Evolutionary conservation across 2,113 vertebrate genomes (phyloP), one percentile per base, ranked within the genome.

Genomic region (Oceanites oceanicus): DNA sequence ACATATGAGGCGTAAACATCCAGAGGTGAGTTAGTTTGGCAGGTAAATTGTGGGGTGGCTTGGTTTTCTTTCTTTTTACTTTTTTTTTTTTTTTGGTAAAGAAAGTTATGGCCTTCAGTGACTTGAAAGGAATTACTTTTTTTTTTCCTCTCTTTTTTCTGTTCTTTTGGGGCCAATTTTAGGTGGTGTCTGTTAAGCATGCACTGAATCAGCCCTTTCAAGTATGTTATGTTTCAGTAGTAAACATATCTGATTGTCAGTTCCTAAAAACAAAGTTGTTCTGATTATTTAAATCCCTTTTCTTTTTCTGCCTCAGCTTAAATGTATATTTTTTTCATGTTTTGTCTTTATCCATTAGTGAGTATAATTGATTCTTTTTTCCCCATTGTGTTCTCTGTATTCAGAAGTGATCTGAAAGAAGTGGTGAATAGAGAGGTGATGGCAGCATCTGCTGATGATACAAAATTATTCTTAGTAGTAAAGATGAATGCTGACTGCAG

Each of bases 1-100:
- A 5, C 99, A 99, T 93, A 98, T 99, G 97, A 98, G 99, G 30
- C 99, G 99, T 91, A 99, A 99, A 96, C 99, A 99, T 94, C 99
- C 99, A 0, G 99, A 99, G 98, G 99, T 99, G 78, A 99, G 98
- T 29, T 40, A 25, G 42, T 52, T 42, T 81, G 26, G 20, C 40
- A 72, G 36, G 34, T 36, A 61, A 50, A 27, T 36, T 78, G 30
- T n/a, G 30, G 30, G 3, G 17, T 17, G 19, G 11, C 75, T 66
- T 15, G 4, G 2, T 11, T 34, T 19, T n/a, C 32, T 19, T 26
- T 8, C 13, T 6, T 25, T 44, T 6, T 15, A 7, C 29, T 22
- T 59, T 30, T 11, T 49, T 25, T 11, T 49, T 25, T 9, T 49
- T 55, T 50, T 50, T 50, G 23, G 19, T 5, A 2, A 32, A 52